phyloP scores from a whole-genome alignment of 2,888 invertebrate species.

The Troilus luridus region DNA sequence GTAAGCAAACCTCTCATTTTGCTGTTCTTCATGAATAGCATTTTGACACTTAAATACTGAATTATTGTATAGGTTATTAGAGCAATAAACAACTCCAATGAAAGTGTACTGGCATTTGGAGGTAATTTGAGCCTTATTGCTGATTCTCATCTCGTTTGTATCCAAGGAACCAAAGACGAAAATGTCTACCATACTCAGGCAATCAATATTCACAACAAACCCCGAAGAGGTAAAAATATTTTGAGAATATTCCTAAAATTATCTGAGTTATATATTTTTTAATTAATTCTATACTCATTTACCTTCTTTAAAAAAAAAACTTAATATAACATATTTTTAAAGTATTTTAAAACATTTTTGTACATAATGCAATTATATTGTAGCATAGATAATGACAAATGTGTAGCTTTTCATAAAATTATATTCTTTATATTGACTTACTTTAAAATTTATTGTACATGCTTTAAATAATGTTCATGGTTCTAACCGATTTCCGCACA shows the following conservation, averaged over 20 bases:
- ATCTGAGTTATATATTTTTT: not conserved
- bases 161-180: conserved; percentile 81
- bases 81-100: conserved; percentile 84
- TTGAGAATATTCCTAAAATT: not conserved
- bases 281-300: too few species aligned
- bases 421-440: too few species aligned
- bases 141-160: conserved; percentile 90
- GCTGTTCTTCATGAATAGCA: not conserved
- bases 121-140: conserved; percentile 84
- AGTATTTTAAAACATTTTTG: too few species aligned
- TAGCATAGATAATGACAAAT: too few species aligned
- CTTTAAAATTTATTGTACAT: too few species aligned
- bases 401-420: too few species aligned
- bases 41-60: not conserved
- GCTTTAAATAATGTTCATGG: too few species aligned
- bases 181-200: conserved; percentile 89
- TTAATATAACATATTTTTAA: too few species aligned
- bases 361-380: too few species aligned
- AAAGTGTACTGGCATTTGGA: conserved; percentile 87
- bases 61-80: conserved; percentile 75
- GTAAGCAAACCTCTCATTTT: conserved; percentile 66
- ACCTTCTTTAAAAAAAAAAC: too few species aligned
- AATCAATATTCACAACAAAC: conserved; percentile 87
- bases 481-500: too few species aligned
- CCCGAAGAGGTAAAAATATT: conserved; percentile 76